Evolutionary conservation across 2,113 vertebrate genomes (phyloP).

Genomic region (Cyprinodon tularosa): DNA sequence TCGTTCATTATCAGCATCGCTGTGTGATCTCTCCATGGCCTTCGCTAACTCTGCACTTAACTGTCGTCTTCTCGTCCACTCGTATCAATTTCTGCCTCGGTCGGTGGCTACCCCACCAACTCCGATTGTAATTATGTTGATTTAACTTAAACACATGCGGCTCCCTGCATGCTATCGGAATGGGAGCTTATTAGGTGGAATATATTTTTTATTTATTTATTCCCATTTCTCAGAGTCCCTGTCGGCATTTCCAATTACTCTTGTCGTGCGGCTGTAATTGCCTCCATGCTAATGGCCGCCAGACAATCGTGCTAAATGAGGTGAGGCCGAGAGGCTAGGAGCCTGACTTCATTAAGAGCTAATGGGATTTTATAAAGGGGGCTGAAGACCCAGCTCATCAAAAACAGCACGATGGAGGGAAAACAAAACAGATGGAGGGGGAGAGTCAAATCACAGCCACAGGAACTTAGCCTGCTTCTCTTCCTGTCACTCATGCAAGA

Average conservation of each 20-base stretch:
- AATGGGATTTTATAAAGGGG: constrained; percentile 98
- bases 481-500: constrained; percentile 37
- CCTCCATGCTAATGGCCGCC: constrained; percentile 99
- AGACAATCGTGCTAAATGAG: constrained; percentile 99
- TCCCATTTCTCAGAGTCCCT: constrained; percentile 97
- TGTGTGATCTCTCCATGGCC: constrained; percentile 46
- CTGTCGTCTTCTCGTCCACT: constrained; percentile 57
- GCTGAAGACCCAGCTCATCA: constrained; percentile 85
- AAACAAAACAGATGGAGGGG: constrained; percentile 85
- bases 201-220: constrained; percentile 95
- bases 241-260: constrained; percentile 99
- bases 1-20: constrained; percentile 49
- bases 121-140: constrained; percentile 99
- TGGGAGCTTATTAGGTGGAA: constrained; percentile 99
- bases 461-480: constrained; percentile 63
- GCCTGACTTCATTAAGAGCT: constrained; percentile 99
- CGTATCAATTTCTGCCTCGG: constrained; percentile 66
- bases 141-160: constrained; percentile 91
- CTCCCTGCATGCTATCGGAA: constrained; percentile 76
- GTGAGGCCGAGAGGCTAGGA: constrained; percentile 98
- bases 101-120: constrained; percentile 78
- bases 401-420: constrained; percentile 82
- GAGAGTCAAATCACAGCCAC: constrained; percentile 71
- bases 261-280: constrained; percentile 99
- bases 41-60: constrained; percentile 56